Conservation (phyloP, 2,113 vertebrate genomes). For the Hippolais icterina region DNA sequence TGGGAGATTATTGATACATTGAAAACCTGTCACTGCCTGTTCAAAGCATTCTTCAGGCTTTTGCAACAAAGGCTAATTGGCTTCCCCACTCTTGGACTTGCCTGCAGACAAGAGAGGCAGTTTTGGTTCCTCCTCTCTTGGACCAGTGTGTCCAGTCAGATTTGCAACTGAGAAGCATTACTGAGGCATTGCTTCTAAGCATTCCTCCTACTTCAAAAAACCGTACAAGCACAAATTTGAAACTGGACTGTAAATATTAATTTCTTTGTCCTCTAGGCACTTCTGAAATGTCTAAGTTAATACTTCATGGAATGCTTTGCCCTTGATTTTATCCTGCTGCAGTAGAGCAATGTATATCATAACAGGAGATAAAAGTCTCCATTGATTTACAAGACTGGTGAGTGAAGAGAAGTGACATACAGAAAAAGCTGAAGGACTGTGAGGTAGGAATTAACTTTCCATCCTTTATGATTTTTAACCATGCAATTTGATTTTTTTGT, state of each 20-base stretch:
- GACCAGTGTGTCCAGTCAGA: background rate
- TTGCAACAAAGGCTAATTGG: background rate
- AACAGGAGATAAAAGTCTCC: background rate
- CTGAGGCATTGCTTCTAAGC: background rate
- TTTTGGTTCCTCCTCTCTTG: background rate
- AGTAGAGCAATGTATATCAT: background rate
- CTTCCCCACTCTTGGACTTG: background rate
- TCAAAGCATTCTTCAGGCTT: background rate
- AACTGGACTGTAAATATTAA: background rate
- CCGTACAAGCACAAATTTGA: background rate
- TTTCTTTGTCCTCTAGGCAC: background rate
- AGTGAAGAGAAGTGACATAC: background rate
- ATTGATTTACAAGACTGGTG: background rate
- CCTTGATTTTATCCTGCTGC: background rate
- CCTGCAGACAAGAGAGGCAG: background rate
- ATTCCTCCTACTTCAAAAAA: background rate
- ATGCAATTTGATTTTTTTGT: background rate
- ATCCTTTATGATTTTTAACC: background rate
- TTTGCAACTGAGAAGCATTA: background rate
- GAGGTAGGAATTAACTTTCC: background rate
- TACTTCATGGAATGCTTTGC: background rate
- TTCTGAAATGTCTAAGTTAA: constrained; percentile 1
- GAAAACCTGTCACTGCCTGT: background rate
- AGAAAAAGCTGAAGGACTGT: background rate
- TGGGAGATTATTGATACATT: accelerated